Percentiles rank a stretch among this genome's conserved stretches.
Evolutionary conservation across 30 jellyfish, hydroid and myxozoan genomes (phyloP).

Genomic region (Cassiopea andromeda): DNA sequence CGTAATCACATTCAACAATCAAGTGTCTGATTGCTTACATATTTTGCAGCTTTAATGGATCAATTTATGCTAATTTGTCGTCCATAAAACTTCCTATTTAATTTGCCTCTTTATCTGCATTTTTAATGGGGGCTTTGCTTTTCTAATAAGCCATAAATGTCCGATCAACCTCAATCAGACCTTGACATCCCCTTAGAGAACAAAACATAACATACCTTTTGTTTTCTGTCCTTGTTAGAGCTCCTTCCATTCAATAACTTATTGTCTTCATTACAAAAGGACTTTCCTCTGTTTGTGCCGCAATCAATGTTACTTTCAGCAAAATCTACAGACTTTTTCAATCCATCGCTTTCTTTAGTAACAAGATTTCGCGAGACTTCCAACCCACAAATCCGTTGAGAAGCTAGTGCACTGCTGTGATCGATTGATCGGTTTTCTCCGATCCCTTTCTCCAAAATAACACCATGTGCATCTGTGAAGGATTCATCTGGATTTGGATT

Average conservation of each 20-base stretch:
- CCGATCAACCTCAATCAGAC: no score
- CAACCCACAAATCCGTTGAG: conserved; percentile 6
- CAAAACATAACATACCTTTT: background rate
- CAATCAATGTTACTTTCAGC: background rate
- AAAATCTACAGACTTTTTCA: background rate
- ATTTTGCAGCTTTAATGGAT: no score
- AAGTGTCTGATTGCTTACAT: no score
- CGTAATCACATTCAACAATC: no score
- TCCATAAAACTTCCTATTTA: no score
- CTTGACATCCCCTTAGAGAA: no score
- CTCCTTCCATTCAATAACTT: background rate
- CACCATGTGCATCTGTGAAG: background rate
- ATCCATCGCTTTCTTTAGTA: conserved; percentile 4
- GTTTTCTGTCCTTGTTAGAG: background rate
- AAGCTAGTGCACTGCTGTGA: background rate
- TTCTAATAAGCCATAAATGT: no score
- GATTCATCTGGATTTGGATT: background rate
- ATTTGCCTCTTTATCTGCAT: no score
- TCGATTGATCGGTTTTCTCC: background rate
- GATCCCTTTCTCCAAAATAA: background rate
- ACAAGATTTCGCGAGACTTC: background rate
- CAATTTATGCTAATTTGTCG: no score
- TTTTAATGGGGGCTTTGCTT: no score
- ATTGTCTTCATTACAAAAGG: background rate
- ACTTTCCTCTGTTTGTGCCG: background rate